Evolutionary conservation across 2,797 vertebrate genomes (phyloP), one percentile per base, ranked within the genome.

Genomic region (Erpetoichthys calabaricus): DNA sequence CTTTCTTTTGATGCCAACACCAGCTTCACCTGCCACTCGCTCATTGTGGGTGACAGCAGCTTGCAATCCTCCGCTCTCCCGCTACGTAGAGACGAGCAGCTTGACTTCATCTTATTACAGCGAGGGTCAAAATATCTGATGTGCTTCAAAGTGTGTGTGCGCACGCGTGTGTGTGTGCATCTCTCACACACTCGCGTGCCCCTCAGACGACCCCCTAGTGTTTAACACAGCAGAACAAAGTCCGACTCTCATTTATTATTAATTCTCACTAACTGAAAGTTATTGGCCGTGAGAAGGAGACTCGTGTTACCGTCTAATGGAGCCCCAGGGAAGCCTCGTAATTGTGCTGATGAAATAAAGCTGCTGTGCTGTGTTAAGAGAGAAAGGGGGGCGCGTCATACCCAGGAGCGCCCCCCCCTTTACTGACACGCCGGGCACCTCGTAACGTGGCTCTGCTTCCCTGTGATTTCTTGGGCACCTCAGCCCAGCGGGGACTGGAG

Each of bases 261-360:
- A 54, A 54, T 43, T 54, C 44, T 41, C 8, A 43, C 41, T 54
- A 54, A 54, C 42, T 54, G 10, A 54, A 54, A 53, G 53, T 54
- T 42, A 51, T 60, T 45, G 52, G n/a, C 45, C 44, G 49, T 46
- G 25, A 25, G 56, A 57, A 42, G 46, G 43, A 42, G 45, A 56
- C 43, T 25, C 9, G 41, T 54, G 44, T 54, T 41, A 43, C 41
- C 50, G 41, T 54, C 41, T 54, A 41, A 54, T 54, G 53, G 42
- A 54, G 44, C 53, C 53, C 50, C 50, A 51, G 50, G 50, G 50
- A 51, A 9, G 8, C 41, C 50, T 51, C 50, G 3, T 51, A 51
- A 51, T 51, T 51, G 50, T 25, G 9, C 4, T 51, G 8, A 51
- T 51, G 50, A 51, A 51, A 51, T 51, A 3, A 51, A 25, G 41